Evolutionary conservation across 2,113 vertebrate species (phyloP).

Genomic region (Mesembrinibis cayennensis): DNA sequence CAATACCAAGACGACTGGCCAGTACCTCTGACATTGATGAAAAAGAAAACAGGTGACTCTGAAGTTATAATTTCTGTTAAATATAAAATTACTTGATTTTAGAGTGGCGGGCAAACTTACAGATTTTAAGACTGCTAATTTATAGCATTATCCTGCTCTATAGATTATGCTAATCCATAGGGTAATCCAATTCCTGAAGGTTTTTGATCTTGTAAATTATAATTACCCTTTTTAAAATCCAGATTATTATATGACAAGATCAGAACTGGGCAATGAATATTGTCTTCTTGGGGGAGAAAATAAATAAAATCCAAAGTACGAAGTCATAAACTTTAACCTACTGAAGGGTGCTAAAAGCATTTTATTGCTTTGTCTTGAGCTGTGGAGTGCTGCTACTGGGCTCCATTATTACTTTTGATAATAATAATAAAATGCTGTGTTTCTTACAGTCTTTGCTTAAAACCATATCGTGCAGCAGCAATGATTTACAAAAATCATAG

Average conservation of each 20-base stretch:
- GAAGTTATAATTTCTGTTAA: background rate
- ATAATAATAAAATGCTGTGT: background rate
- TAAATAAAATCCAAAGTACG: background rate
- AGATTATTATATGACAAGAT: background rate
- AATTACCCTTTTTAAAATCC: background rate
- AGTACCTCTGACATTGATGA: slow-evolving; percentile 97
- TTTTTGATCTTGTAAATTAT: background rate
- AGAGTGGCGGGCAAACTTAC: background rate
- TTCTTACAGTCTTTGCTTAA: background rate
- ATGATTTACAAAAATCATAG: background rate
- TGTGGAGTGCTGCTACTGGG: background rate
- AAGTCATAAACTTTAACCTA: background rate
- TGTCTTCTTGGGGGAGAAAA: background rate
- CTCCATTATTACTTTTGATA: background rate
- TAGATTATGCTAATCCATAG: background rate
- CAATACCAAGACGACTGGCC: slow-evolving; percentile 91
- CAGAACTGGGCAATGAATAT: background rate
- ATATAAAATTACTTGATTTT: background rate
- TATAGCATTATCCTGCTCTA: background rate
- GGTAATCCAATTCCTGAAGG: background rate
- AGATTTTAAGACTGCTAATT: background rate
- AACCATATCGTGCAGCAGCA: background rate
- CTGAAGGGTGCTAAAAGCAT: background rate
- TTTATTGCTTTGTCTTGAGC: background rate
- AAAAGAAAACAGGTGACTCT: slow-evolving; percentile 92